These are phyloP conservation scores for Alaudala cheleensis DNA, from an alignment of 2,113 vertebrate genomes.

Conservation along the genomic window DNA sequence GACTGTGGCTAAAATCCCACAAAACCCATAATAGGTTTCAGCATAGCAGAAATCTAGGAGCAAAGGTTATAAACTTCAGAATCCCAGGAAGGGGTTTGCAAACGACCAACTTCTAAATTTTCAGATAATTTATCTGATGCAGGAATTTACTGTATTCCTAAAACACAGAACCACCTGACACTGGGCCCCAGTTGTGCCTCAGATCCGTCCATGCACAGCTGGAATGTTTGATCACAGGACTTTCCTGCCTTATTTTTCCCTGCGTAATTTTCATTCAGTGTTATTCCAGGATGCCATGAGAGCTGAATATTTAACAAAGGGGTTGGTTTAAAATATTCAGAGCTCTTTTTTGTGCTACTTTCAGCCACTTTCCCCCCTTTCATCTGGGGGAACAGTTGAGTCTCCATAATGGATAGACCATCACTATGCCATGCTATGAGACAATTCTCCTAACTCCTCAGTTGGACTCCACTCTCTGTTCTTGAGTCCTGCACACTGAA, in stretches of 20 bases:
- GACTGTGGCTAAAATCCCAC: not conserved
- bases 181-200: not conserved
- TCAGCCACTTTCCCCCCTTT: not conserved
- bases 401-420: not conserved
- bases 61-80: not conserved
- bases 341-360: not conserved
- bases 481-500: not conserved
- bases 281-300: not conserved
- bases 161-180: not conserved
- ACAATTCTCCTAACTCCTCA: rapidly evolving
- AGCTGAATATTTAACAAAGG: not conserved
- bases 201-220: not conserved
- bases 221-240: not conserved
- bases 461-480: not conserved
- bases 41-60: not conserved
- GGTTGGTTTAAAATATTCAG: not conserved
- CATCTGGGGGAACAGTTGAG: not conserved
- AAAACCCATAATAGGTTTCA: not conserved
- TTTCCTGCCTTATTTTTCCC: not conserved
- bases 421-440: rapidly evolving
- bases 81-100: not conserved
- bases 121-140: not conserved
- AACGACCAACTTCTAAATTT: not conserved
- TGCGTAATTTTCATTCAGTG: not conserved
- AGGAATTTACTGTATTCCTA: not conserved